Percentiles rank a stretch among this genome's conserved stretches.
phyloP scores from a whole-genome alignment of 2,797 vertebrate genomes.

The Scolopax rusticola region DNA sequence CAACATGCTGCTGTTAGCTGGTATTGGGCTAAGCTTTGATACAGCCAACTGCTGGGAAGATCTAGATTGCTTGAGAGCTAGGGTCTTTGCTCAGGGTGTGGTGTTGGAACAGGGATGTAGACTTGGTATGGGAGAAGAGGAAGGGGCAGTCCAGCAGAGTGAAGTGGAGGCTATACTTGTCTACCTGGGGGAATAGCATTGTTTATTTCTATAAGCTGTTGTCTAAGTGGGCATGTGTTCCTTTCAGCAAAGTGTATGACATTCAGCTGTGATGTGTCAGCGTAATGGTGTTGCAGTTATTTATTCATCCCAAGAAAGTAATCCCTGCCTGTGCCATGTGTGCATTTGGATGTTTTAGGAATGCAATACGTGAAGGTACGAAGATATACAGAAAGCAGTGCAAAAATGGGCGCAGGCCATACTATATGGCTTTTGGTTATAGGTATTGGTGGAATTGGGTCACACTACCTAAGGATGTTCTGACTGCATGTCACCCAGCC shows the following conservation, averaged over 20 bases:
- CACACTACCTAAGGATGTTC: not conserved
- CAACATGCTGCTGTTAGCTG: not conserved
- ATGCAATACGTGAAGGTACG: not conserved
- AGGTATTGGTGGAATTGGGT: fast-evolving
- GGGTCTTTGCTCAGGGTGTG: not conserved
- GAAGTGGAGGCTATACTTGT: not conserved
- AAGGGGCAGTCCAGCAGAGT: not conserved
- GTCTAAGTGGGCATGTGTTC: no score
- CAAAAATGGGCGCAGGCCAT: not conserved
- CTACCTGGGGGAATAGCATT: not conserved
- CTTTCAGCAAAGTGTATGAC: not conserved
- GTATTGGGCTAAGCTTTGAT: not conserved
- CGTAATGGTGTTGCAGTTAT: not conserved
- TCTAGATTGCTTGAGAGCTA: not conserved
- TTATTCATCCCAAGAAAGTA: not conserved
- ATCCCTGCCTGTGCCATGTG: not conserved
- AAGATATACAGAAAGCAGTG: not conserved
- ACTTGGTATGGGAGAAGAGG: not conserved
- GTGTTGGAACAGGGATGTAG: not conserved
- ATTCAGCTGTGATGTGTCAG: not conserved
- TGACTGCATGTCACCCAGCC: not conserved
- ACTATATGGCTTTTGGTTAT: not conserved
- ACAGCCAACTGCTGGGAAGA: not conserved
- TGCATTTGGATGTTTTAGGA: not conserved
- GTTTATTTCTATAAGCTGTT: not conserved